phyloP scores from a whole-genome alignment of 23 tunicate species.

The Trididemnum nubilum region DNA sequence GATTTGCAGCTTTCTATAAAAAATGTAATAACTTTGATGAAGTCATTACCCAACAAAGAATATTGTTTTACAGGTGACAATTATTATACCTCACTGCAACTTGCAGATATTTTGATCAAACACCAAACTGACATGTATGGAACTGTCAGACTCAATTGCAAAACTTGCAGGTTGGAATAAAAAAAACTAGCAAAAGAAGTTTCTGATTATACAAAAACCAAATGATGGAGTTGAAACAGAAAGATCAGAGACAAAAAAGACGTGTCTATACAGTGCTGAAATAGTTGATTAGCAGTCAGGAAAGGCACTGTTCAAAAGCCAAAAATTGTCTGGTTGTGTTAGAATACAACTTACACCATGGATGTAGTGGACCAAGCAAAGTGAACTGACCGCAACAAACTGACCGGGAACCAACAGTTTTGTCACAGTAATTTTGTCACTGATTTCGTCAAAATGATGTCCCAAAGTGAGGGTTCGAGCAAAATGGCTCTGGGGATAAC shows the following conservation, averaged over 20 bases:
- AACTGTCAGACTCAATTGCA: conserved; percentile 6
- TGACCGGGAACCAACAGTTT: too few relatives aligned
- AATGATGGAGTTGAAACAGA: conserved; percentile 20
- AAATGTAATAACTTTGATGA: conserved; percentile 38
- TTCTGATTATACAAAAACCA: conserved; percentile 19
- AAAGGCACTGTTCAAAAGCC: conserved; percentile 23
- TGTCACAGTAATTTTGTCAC: too few relatives aligned
- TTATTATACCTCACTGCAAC: conserved; percentile 35
- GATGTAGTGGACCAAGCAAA: conserved; percentile 27
- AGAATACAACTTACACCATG: conserved; percentile 8
- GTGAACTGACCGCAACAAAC: too few relatives aligned
- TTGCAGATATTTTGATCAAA: conserved; percentile 8
- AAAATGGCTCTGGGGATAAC: too few relatives aligned
- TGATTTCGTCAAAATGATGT: too few relatives aligned
- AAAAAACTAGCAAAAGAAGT: conserved; percentile 20
- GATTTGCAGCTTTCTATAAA: conserved; percentile 4
- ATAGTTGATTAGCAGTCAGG: conserved; percentile 10
- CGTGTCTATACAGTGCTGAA: conserved; percentile 15
- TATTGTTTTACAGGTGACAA: conserved; percentile 35
- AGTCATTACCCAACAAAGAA: conserved; percentile 31
- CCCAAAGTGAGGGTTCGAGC: too few relatives aligned
- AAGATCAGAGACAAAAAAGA: conserved; percentile 29
- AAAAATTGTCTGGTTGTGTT: conserved; percentile 9
- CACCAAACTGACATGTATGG: conserved; percentile 35
- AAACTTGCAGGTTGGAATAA: not conserved